Percentiles rank a stretch among this genome's conserved stretches.
Evolutionary conservation across 2,113 vertebrate genomes (phyloP).

Genomic region (Rhadina sibilatrix): DNA sequence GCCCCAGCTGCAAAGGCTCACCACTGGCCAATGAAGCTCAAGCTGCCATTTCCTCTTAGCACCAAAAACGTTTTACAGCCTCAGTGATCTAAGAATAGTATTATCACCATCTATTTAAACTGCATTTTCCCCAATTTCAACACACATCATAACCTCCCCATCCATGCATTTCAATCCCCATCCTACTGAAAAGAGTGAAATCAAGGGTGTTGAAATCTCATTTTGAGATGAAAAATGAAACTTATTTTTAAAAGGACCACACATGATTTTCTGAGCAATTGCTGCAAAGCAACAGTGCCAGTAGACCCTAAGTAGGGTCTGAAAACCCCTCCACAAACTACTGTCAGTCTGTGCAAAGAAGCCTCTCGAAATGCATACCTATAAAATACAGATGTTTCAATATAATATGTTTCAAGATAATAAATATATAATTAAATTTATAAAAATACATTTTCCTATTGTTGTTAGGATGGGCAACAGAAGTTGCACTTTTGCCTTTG

Average conservation of each 20-base stretch:
- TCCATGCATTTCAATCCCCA: not conserved
- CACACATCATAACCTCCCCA: not conserved
- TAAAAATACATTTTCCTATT: not conserved
- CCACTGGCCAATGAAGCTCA: not conserved
- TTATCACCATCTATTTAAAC: not conserved
- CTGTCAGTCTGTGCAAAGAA: not conserved
- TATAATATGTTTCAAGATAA: not conserved
- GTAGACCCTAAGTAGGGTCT: not conserved
- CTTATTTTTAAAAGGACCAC: not conserved
- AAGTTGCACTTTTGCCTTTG: not conserved
- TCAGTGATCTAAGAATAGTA: not conserved
- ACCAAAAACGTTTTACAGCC: not conserved
- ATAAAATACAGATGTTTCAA: not conserved
- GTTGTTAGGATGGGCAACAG: not conserved
- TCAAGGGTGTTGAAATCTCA: not conserved
- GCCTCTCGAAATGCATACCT: not conserved
- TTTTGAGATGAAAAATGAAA: not conserved
- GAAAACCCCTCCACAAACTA: not conserved
- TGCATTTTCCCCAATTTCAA: not conserved
- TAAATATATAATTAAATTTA: not conserved
- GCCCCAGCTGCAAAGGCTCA: not conserved
- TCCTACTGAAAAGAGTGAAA: not conserved
- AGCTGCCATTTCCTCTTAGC: not conserved
- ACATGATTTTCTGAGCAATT: not conserved
- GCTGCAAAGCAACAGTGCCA: not conserved